Conservation (phyloP, 2,888 invertebrate genomes). For the Steinernema scapterisci region DNA sequence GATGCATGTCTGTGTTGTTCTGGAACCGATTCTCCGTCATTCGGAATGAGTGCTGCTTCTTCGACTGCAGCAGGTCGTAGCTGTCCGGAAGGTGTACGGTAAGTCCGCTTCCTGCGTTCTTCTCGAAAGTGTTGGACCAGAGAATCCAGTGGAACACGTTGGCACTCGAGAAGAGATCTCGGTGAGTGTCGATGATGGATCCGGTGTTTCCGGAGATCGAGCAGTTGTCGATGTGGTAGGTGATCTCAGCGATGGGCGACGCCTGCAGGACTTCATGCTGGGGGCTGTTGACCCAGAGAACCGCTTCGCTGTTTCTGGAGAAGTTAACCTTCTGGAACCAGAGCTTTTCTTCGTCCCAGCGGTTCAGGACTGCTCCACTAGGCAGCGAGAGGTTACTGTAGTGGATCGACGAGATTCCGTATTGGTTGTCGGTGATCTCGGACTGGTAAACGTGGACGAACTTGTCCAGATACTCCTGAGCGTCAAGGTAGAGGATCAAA, state of each 20-base stretch:
- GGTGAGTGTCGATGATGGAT: slow-evolving; percentile 74
- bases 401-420: slow-evolving; percentile 82
- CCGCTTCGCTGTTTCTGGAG: slow-evolving; percentile 62
- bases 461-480: slow-evolving; percentile 66
- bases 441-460: slow-evolving; percentile 64
- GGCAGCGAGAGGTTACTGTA: slow-evolving; percentile 72
- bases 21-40: slow-evolving; percentile 74
- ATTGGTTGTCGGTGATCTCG: slow-evolving; percentile 73
- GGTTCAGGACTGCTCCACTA: slow-evolving; percentile 57
- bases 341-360: slow-evolving; percentile 62
- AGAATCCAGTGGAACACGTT: slow-evolving; percentile 91
- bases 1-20: slow-evolving; percentile 82
- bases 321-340: slow-evolving; percentile 67
- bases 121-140: slow-evolving; percentile 74
- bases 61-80: slow-evolving; percentile 56
- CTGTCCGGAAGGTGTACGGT: slow-evolving; percentile 80
- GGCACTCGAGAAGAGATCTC: slow-evolving; percentile 91
- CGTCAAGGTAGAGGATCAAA: slow-evolving; percentile 64
- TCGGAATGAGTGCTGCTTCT: slow-evolving; percentile 52
- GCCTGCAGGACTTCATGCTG: slow-evolving; percentile 64
- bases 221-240: slow-evolving; percentile 84
- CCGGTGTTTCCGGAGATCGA: slow-evolving; percentile 84
- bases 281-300: slow-evolving; percentile 66
- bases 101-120: slow-evolving; percentile 85
- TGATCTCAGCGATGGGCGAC: slow-evolving; percentile 79